Conservation (phyloP, 1,140 invertebrate genomes). For the Lerema accius region DNA sequence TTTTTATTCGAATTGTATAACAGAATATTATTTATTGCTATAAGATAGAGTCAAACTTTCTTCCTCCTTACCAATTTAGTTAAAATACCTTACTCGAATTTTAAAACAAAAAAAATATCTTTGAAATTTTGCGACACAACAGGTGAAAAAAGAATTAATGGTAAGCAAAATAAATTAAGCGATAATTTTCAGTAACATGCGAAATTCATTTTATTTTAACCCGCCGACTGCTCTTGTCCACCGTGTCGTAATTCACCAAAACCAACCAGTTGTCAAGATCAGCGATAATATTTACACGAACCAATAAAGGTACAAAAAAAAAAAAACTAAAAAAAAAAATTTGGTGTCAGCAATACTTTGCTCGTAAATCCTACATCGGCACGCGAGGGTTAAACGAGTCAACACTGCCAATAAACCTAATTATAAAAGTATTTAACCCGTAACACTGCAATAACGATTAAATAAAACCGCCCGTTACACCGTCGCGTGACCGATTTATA, state of each 20-base stretch:
- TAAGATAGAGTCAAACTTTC: too few relatives aligned
- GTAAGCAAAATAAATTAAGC: background rate
- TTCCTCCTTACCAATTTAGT: too few relatives aligned
- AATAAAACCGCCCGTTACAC: constrained; percentile 31
- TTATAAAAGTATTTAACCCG: constrained; percentile 34
- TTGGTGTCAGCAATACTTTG: constrained; percentile 1
- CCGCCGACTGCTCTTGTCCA: constrained; percentile 2
- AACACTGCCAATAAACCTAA: constrained; percentile 32
- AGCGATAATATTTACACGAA: constrained; percentile 22
- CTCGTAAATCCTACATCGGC: constrained; percentile 23
- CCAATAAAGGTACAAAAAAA: constrained; percentile 15
- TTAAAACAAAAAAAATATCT: background rate
- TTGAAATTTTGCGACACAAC: background rate
- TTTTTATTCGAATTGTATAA: too few relatives aligned
- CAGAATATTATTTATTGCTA: too few relatives aligned
- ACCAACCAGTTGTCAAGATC: constrained; percentile 31
- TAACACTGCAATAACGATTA: constrained; percentile 26
- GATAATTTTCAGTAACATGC: constrained; percentile 8
- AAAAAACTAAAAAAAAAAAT: constrained; percentile 9
- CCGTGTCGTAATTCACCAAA: constrained; percentile 21
- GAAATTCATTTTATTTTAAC: background rate
- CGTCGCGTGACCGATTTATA: constrained; percentile 30
- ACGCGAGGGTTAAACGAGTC: constrained; percentile 28
- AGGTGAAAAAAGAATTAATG: background rate
- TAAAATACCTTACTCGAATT: too few relatives aligned